phyloP scores from a whole-genome alignment of 2,113 vertebrate species.

The Acanthisitta chloris region DNA sequence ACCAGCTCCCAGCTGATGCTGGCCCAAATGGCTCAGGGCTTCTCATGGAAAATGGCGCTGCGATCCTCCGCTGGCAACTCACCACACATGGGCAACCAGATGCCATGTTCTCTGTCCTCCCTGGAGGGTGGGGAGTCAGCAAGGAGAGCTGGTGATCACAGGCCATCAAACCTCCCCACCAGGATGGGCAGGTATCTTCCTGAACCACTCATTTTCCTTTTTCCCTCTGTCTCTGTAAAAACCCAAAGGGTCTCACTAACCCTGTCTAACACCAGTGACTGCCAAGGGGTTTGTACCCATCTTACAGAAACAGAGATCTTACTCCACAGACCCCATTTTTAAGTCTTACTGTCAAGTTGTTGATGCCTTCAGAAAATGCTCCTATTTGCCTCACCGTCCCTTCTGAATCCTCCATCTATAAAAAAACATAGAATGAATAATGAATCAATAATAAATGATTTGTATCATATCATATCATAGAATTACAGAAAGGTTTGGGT shows the following conservation, averaged over 20 bases:
- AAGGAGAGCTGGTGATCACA: background rate
- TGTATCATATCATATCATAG: background rate
- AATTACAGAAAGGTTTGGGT: background rate
- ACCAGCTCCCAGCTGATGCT: background rate
- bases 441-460: background rate
- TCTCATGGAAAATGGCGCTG: background rate
- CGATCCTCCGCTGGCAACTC: background rate
- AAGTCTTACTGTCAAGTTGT: slow-evolving; percentile 91
- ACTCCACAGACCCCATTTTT: background rate
- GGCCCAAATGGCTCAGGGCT: rapidly evolving
- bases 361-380: slow-evolving; percentile 96
- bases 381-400: slow-evolving; percentile 97
- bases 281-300: background rate
- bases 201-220: background rate
- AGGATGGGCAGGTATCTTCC: background rate
- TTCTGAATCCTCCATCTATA: slow-evolving; percentile 98
- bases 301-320: background rate
- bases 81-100: rapidly evolving
- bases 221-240: background rate
- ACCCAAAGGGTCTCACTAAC: background rate
- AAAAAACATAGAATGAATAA: background rate
- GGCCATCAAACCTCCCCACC: background rate
- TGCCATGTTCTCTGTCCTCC: background rate
- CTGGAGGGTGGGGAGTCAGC: rapidly evolving
- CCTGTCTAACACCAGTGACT: rapidly evolving